A percentile compares a stretch with the other conserved stretches of the same genome.
These are phyloP conservation scores for Alviniconcha marisindica DNA, from an alignment of 1,140 invertebrate genomes.

Conservation along the genomic window DNA sequence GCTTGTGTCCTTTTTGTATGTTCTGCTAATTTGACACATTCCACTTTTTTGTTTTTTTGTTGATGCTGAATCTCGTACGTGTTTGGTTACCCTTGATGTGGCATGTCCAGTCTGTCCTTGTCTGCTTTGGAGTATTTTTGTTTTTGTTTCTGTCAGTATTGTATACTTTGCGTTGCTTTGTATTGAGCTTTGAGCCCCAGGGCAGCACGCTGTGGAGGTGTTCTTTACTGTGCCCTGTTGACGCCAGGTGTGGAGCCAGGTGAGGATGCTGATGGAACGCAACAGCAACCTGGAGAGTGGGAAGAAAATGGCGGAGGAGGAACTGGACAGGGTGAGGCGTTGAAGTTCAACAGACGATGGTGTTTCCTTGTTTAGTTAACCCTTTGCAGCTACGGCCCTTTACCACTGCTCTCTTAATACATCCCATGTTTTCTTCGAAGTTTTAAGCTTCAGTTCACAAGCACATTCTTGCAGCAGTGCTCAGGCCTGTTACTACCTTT, in stretches of 20 bases:
- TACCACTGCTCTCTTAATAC: too few relatives aligned
- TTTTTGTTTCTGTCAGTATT: not conserved
- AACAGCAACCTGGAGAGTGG: conserved; percentile 62
- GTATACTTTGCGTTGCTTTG: too few relatives aligned
- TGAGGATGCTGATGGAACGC: conserved; percentile 68
- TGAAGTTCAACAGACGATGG: too few relatives aligned
- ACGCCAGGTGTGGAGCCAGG: conserved; percentile 66
- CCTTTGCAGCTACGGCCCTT: too few relatives aligned
- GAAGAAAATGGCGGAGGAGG: conserved; percentile 63
- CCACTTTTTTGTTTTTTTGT: not conserved
- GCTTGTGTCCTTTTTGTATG: not conserved
- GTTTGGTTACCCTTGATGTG: not conserved
- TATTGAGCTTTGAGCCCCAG: too few relatives aligned
- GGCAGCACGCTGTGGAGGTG: too few relatives aligned
- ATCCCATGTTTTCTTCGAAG: too few relatives aligned
- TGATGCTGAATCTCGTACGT: not conserved
- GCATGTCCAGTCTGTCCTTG: not conserved
- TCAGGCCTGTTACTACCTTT: too few relatives aligned
- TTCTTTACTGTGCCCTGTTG: not conserved
- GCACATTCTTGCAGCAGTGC: too few relatives aligned
- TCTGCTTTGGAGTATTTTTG: too few relatives aligned
- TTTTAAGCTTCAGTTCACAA: too few relatives aligned
- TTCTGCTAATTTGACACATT: not conserved
- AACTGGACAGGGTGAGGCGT: conserved; percentile 63
- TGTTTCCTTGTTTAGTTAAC: too few relatives aligned